Evolutionary conservation across 2,888 invertebrate species (phyloP).

Genomic region (Osmoderma eremita): DNA sequence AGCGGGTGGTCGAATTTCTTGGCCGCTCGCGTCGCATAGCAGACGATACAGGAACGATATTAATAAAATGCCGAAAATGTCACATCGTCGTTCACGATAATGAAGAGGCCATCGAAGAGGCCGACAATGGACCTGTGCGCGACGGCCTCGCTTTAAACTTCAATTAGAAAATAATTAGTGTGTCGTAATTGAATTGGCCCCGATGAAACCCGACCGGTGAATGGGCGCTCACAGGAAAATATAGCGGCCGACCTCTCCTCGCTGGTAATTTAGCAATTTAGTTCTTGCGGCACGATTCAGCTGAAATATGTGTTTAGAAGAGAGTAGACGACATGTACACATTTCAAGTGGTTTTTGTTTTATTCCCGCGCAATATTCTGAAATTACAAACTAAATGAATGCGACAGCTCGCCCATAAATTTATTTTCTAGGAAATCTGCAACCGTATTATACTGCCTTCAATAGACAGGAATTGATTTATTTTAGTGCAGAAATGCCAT

Average conservation of each 20-base stretch:
- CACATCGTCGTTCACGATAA: conserved; percentile 37
- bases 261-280: conserved; percentile 59
- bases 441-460: conserved; percentile 10
- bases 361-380: conserved; percentile 15
- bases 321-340: conserved; percentile 14
- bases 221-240: conserved; percentile 44
- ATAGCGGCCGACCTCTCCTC: conserved; percentile 44
- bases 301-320: conserved; percentile 35
- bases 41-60: conserved; percentile 39
- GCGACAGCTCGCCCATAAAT: conserved; percentile 9
- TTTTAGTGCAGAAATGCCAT: neutral
- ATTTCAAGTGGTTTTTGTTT: conserved; percentile 24
- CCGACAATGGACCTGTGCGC: conserved; percentile 31
- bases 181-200: conserved; percentile 56
- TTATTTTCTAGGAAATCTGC: conserved; percentile 27
- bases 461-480: conserved; percentile 27
- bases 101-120: conserved; percentile 29
- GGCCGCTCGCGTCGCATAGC: conserved; percentile 40
- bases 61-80: conserved; percentile 49
- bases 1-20: conserved; percentile 45
- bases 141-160: conserved; percentile 45
- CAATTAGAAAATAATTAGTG: conserved; percentile 58
- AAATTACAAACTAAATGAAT: conserved; percentile 31
- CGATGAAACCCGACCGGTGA: conserved; percentile 44
- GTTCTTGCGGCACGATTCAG: conserved; percentile 52